These are phyloP conservation scores for Zhuqinia jingwanae DNA, from an alignment of 2,888 invertebrate genomes.

Conservation along the genomic window DNA sequence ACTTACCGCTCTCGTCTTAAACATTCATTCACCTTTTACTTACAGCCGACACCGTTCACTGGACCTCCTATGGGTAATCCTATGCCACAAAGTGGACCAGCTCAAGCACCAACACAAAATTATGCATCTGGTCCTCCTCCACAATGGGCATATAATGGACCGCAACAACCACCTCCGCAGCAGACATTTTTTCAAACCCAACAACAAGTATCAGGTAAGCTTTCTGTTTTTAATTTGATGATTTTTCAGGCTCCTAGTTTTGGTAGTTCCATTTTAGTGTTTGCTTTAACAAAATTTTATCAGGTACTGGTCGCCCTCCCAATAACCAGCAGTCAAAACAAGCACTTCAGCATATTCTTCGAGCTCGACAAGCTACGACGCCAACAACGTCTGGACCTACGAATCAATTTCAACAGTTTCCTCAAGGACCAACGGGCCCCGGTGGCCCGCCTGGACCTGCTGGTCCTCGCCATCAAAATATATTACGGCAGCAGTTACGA, in stretches of 20 bases:
- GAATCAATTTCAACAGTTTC: conserved; percentile 77
- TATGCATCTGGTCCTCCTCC: conserved; percentile 77
- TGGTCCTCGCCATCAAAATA: conserved; percentile 75
- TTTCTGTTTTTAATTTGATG: not conserved
- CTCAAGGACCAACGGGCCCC: conserved; percentile 69
- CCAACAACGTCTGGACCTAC: conserved; percentile 80
- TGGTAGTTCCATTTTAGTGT: not conserved
- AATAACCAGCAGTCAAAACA: conserved; percentile 87
- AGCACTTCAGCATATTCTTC: conserved; percentile 92
- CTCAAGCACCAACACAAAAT: conserved; percentile 75
- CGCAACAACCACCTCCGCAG: conserved; percentile 68
- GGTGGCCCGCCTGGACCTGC: conserved; percentile 27
- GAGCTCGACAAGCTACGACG: conserved; percentile 85
- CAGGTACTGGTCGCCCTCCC: conserved; percentile 81
- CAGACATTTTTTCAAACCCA: conserved; percentile 74
- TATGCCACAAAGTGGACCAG: conserved; percentile 68
- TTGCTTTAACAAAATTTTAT: not conserved
- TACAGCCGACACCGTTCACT: conserved; percentile 75
- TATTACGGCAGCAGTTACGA: conserved; percentile 77
- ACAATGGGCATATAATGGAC: conserved; percentile 76
- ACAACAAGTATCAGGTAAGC: conserved; percentile 60
- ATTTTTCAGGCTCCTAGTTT: not conserved
- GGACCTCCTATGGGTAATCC: conserved; percentile 69
- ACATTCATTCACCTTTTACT: too few relatives aligned
- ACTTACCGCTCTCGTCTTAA: too few relatives aligned